phyloP scores from a whole-genome alignment of 2,888 invertebrate genomes.

The Protonemura montana region DNA sequence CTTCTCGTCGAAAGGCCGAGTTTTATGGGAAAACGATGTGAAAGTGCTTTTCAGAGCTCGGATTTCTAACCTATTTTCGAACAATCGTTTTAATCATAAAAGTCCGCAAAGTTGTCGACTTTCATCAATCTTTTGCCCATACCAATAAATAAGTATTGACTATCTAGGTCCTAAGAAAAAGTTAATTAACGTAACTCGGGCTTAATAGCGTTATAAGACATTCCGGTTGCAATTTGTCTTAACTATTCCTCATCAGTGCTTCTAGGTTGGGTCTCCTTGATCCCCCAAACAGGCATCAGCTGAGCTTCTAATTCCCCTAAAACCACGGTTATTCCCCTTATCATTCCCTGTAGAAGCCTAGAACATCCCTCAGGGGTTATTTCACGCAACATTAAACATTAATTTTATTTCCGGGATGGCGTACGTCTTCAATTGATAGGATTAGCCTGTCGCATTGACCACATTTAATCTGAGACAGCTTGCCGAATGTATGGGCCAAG shows the following conservation, averaged over 20 bases:
- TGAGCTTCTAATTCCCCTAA: conserved; percentile 31
- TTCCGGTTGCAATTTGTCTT: conserved; percentile 17
- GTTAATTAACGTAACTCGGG: neutral
- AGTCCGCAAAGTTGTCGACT: neutral
- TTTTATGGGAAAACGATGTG: neutral
- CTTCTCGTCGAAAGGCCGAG: neutral
- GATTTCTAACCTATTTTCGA: neutral
- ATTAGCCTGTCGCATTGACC: conserved; percentile 32
- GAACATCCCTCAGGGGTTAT: conserved; percentile 38
- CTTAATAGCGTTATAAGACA: conserved; percentile 9
- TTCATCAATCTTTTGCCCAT: neutral
- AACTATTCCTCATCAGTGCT: conserved; percentile 21
- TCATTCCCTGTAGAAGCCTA: conserved; percentile 19
- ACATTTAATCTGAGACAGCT: conserved; percentile 2
- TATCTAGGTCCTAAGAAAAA: neutral
- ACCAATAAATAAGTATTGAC: neutral
- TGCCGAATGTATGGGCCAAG: neutral
- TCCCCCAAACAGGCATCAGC: conserved; percentile 13
- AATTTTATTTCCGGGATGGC: conserved; percentile 36
- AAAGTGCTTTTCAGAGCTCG: neutral
- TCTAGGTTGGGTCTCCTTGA: neutral
- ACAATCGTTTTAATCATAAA: neutral
- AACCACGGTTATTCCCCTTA: conserved; percentile 36
- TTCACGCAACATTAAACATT: conserved; percentile 36
- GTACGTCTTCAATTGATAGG: conserved; percentile 31